These are phyloP conservation scores for Pseudachorutes palmiensis DNA, from an alignment of 1,140 invertebrate species.

Conservation along the genomic window DNA sequence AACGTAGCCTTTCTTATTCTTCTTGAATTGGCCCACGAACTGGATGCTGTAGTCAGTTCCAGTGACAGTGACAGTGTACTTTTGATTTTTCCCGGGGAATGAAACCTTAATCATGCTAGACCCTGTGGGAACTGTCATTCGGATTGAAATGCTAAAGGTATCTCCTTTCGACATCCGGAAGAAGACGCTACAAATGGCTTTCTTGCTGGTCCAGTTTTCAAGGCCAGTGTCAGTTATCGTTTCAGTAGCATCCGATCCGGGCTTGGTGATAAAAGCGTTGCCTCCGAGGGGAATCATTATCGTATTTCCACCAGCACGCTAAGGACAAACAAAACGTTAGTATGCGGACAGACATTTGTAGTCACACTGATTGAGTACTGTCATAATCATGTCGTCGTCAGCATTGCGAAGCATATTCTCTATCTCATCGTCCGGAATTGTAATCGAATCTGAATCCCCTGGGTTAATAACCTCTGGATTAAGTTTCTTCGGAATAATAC, in stretches of 20 bases:
- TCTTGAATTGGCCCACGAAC: conserved; percentile 8
- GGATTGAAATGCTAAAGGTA: not conserved
- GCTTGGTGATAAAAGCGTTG: conserved; percentile 16
- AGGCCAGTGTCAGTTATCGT: conserved; percentile 15
- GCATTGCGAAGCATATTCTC: too few species aligned
- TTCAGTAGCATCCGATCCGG: conserved; percentile 1
- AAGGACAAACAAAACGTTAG: too few species aligned
- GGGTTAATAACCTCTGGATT: too few species aligned
- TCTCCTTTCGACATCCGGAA: conserved; percentile 2
- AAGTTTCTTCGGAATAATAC: too few species aligned
- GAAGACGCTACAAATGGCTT: conserved; percentile 1
- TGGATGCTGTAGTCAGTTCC: not conserved
- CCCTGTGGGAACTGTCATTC: conserved; percentile 3
- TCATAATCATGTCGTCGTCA: too few species aligned
- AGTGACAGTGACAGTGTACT: not conserved
- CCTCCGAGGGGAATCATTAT: conserved; percentile 21
- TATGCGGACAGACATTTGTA: too few species aligned
- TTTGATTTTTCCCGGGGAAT: not conserved
- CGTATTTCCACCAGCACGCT: too few species aligned
- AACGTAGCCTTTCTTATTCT: not conserved
- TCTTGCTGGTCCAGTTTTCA: conserved; percentile 9
- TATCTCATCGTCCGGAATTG: too few species aligned
- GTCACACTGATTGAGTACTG: too few species aligned
- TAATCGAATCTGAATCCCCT: too few species aligned
- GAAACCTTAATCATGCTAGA: not conserved